These are phyloP conservation scores for Pterostichus niger DNA, from an alignment of 2,888 invertebrate genomes.

Conservation along the genomic window DNA sequence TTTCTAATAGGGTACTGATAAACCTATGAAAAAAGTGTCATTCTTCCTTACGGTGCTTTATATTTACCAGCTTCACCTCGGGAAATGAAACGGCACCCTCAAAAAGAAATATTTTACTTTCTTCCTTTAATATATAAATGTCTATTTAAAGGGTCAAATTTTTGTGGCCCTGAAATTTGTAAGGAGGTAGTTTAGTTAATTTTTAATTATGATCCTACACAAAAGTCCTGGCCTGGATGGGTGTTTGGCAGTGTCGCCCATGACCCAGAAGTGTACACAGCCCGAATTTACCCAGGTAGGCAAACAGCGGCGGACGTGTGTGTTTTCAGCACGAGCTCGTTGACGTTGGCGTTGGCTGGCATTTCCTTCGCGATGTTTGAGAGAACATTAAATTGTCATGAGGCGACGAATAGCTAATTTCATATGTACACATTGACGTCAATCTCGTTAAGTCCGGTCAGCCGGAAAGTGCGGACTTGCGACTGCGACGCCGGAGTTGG, in stretches of 20 bases:
- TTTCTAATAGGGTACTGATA: no score
- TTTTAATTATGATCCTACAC: neutral
- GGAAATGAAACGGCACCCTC: no score
- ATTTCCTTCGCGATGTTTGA: conserved; percentile 56
- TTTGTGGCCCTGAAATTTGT: no score
- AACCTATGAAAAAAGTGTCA: no score
- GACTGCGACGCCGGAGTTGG: neutral
- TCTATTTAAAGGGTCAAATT: no score
- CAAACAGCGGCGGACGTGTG: conserved; percentile 38
- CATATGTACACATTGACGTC: conserved; percentile 65
- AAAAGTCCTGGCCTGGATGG: neutral
- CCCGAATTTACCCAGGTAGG: conserved; percentile 53
- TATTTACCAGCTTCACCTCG: no score
- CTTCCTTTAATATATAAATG: no score
- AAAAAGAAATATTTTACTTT: no score
- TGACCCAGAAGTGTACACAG: conserved; percentile 35
- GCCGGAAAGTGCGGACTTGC: conserved; percentile 57
- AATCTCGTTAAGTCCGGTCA: conserved; percentile 66
- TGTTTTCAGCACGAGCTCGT: conserved; percentile 44
- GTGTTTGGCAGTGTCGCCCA: neutral
- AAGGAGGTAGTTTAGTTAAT: no score
- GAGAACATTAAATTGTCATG: conserved; percentile 65
- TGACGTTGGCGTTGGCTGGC: neutral
- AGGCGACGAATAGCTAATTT: conserved; percentile 65
- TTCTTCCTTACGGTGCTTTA: no score